These are phyloP conservation scores for Hydriomena furcata DNA, from an alignment of 2,888 invertebrate genomes.

Conservation along the genomic window DNA sequence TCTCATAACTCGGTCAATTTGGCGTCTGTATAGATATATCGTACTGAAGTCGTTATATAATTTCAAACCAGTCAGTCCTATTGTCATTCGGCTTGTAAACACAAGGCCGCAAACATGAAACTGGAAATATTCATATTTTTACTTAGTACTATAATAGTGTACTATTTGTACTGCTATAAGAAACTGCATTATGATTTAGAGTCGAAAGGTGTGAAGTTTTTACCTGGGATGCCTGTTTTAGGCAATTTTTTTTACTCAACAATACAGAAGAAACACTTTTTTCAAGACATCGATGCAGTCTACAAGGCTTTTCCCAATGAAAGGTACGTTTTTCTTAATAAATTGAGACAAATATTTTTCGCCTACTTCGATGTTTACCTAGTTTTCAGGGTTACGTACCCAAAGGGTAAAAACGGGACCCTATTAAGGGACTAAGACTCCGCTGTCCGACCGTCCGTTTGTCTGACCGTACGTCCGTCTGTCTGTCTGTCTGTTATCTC, in stretches of 20 bases:
- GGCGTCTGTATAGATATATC: no score
- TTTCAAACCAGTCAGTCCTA: not conserved
- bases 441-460: no score
- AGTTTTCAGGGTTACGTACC: no score
- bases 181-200: slow-evolving; percentile 50
- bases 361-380: no score
- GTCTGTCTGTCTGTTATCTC: no score
- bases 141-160: slow-evolving; percentile 47
- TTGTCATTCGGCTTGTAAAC: slow-evolving; percentile 1
- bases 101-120: slow-evolving; percentile 50
- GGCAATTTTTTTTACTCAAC: slow-evolving; percentile 54
- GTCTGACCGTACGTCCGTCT: no score
- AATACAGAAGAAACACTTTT: slow-evolving; percentile 47
- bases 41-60: not conserved
- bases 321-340: no score
- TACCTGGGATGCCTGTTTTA: slow-evolving; percentile 62
- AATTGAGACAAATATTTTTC: no score
- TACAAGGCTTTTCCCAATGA: slow-evolving; percentile 65
- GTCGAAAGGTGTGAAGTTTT: slow-evolving; percentile 52
- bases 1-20: no score
- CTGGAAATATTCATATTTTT: slow-evolving; percentile 58
- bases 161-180: slow-evolving; percentile 50
- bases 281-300: slow-evolving; percentile 54
- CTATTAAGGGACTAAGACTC: no score
- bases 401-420: no score